A percentile compares a stretch with the other conserved stretches of the same genome.
Conservation (phyloP, 2,888 invertebrate genomes). For the Dicranocentrus wangi region DNA sequence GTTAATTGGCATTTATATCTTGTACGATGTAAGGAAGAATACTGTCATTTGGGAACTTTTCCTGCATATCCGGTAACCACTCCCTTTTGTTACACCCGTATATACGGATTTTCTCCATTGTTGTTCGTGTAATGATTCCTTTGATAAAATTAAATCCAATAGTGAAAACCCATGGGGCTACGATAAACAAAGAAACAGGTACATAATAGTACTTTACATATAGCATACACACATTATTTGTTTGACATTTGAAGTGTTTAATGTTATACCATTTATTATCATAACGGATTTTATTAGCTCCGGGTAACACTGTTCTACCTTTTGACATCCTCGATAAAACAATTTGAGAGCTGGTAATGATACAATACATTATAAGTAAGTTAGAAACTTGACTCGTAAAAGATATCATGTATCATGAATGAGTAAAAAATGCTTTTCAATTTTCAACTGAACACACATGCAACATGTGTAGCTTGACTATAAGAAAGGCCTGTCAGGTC, state of each 20-base stretch:
- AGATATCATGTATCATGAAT: too few relatives aligned
- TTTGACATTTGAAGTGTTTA: too few relatives aligned
- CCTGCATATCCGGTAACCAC: conserved; percentile 30
- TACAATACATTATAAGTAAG: conserved; percentile 5
- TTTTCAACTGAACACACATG: conserved; percentile 10
- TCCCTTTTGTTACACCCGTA: conserved; percentile 39
- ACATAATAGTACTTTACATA: neutral
- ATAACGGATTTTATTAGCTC: conserved; percentile 47
- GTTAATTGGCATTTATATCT: conserved; percentile 46
- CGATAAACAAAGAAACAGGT: too few relatives aligned
- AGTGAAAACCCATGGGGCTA: conserved; percentile 59
- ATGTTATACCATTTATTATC: conserved; percentile 56
- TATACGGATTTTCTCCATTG: conserved; percentile 53
- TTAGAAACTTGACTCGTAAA: neutral
- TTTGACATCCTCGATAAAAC: conserved; percentile 52
- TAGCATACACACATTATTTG: neutral
- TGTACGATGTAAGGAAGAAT: conserved; percentile 23
- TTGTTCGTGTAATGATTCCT: conserved; percentile 37
- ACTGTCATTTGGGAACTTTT: conserved; percentile 29
- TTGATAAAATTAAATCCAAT: conserved; percentile 58
- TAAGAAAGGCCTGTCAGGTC: conserved; percentile 53
- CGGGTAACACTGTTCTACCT: conserved; percentile 57
- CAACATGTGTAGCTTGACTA: conserved; percentile 50
- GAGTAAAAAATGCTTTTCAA: neutral
- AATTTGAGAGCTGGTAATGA: conserved; percentile 38